Percentiles rank a stretch among this genome's conserved stretches.
Conservation (phyloP, 2,797 vertebrate genomes). For the Phrynocephalus forsythii region DNA sequence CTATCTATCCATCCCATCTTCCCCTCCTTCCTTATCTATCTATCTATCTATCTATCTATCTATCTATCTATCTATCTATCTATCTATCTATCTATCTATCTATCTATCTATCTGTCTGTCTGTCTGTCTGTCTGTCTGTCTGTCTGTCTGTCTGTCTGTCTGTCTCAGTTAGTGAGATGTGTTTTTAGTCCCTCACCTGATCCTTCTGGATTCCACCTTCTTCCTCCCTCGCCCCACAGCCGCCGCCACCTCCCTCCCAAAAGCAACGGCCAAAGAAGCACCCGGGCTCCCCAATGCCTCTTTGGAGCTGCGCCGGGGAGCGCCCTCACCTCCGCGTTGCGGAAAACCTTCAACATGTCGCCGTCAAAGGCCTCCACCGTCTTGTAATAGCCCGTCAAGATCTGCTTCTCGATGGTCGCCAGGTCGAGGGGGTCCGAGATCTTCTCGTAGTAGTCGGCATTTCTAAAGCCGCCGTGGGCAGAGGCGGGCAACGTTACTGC, state of each 20-base stretch:
- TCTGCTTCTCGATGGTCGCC: conserved; percentile 95
- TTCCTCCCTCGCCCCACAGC: background rate
- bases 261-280: background rate
- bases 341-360: conserved; percentile 97
- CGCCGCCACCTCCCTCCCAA: too few relatives aligned
- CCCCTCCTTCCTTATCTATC: too few relatives aligned
- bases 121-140: too few relatives aligned
- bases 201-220: too few relatives aligned
- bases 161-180: too few relatives aligned
- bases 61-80: too few relatives aligned
- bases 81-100: too few relatives aligned
- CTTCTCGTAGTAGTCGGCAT: conserved; percentile 96
- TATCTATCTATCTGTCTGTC: too few relatives aligned
- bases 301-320: background rate
- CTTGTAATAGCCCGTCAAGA: conserved; percentile 94
- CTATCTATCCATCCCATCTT: too few relatives aligned
- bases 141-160: too few relatives aligned
- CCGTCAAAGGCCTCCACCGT: conserved; percentile 94
- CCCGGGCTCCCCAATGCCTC: background rate
- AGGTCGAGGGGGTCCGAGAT: conserved; percentile 94
- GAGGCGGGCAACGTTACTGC: accelerated
- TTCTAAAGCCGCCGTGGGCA: conserved; percentile 76
- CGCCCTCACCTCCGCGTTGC: conserved; percentile 89
- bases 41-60: too few relatives aligned
- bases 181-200: too few relatives aligned